Evolutionary conservation across 2,113 vertebrate species (phyloP).

Genomic region (Siniperca chuatsi): DNA sequence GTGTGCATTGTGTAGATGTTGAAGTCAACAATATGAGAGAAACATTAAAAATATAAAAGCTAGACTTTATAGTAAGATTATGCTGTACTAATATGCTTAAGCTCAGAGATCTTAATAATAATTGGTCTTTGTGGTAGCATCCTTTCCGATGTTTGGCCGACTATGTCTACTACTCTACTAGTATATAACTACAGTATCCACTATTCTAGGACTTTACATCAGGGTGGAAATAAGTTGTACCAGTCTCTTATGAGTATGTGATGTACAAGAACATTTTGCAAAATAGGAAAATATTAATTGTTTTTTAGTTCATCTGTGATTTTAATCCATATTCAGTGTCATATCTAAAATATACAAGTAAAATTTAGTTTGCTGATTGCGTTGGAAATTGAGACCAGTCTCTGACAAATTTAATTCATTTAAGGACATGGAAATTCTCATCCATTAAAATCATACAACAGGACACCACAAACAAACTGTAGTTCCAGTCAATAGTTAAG

Average conservation of each 20-base stretch:
- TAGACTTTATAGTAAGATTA: background rate
- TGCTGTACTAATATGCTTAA: background rate
- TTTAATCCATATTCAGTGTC: background rate
- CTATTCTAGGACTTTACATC: background rate
- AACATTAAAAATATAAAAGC: background rate
- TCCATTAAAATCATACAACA: background rate
- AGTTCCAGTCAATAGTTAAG: background rate
- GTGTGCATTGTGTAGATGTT: constrained; percentile 16
- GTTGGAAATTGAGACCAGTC: background rate
- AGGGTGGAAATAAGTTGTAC: background rate
- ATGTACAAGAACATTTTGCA: background rate
- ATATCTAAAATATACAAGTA: background rate
- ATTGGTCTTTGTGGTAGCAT: background rate
- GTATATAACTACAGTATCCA: background rate
- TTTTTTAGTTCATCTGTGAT: background rate
- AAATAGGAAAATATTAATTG: background rate
- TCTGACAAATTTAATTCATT: background rate
- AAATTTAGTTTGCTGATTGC: background rate
- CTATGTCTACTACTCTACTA: background rate
- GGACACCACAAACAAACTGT: background rate
- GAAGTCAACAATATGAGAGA: constrained; percentile 8
- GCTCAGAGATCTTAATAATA: constrained; percentile 2
- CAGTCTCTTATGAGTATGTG: background rate
- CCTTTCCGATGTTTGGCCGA: background rate
- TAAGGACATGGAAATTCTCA: background rate